A percentile compares a stretch with the other conserved stretches of the same genome.
Conservation (phyloP, 2,797 vertebrate species). For the Coendou prehensilis region DNA sequence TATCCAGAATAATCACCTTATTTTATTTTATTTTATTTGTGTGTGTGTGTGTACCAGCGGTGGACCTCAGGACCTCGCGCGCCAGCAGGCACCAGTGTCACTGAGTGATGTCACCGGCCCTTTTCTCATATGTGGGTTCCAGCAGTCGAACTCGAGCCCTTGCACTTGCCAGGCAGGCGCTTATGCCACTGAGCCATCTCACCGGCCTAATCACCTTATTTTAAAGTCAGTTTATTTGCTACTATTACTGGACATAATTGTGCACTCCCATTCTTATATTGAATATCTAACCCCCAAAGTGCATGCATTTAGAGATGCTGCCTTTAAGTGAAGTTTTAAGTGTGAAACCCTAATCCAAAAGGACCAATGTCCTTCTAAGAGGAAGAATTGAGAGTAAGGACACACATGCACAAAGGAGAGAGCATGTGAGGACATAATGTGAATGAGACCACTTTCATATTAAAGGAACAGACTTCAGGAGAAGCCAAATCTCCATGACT, state of each 20-base stretch:
- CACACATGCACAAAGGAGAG: background rate
- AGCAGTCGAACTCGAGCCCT: too few relatives aligned
- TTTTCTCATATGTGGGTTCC: too few relatives aligned
- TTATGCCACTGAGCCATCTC: too few relatives aligned
- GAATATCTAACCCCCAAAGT: background rate
- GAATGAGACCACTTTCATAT: background rate
- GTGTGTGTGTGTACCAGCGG: too few relatives aligned
- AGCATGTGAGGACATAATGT: background rate
- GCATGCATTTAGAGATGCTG: background rate
- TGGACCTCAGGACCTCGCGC: too few relatives aligned
- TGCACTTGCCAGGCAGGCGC: too few relatives aligned
- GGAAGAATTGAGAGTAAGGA: accelerated
- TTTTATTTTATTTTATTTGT: too few relatives aligned
- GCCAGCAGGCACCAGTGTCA: too few relatives aligned
- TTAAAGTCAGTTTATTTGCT: background rate
- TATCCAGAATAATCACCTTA: background rate
- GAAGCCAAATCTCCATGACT: background rate
- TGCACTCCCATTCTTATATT: background rate
- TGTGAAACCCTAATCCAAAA: background rate
- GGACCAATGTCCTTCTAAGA: background rate
- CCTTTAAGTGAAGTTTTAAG: background rate
- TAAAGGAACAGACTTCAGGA: too few relatives aligned
- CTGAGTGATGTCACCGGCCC: too few relatives aligned
- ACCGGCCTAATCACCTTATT: background rate
- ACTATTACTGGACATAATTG: background rate